Base-by-base conservation (phyloP, 92 coral and sea anemone genomes). In the Zoanthus sansibaricus region DNA sequence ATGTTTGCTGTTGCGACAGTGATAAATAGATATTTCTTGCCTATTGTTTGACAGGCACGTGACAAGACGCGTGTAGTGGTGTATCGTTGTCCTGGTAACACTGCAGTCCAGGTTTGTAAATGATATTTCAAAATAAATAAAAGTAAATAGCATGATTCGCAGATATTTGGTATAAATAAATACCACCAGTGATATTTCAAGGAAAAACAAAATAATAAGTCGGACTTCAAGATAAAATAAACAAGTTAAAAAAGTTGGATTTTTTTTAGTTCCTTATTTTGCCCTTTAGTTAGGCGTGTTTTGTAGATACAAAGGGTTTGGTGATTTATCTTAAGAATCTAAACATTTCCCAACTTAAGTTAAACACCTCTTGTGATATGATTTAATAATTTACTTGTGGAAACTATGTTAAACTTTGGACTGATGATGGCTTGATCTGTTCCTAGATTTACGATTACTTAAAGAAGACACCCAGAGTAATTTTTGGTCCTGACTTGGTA, bases 401-500 rank as follows among this genome's bases (percentile, higher is more conserved):
- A 64, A 48, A 71, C 30, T 69, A 0, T 17, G n/a, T 46, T 49
- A 18, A 3, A 61, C 10, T 7, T 30, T 3, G 32, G 21, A 52
- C 10, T 20, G 1, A 51, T 31, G 62, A 52, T 52, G 13, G 52
- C 86, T 10, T 18, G 37, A 59, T 82, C 16, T 44, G 75, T 79
- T 68, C 68, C 0, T 32, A 97, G 99, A 95, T 97, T 7, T 93
- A 97, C 87, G 98, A 97, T 72, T 93, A 97, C 84, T 84, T 86
- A 31, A 89, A 91, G 83, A 95, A 95, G 76, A 92, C 92, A 77
- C 98, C 99, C 6, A 80, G 99, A 82, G 98, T 95, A 52, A 95
- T 92, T 16, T 95, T 97, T 91, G 99, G 99, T 20, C 98, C 99
- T 51, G 99, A 95, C 83, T 87, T 95, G 93, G 98, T 97, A 69